These are phyloP conservation scores for Caenorhabditis uteleia DNA, from an alignment of 2,888 invertebrate species.

Conservation along the genomic window DNA sequence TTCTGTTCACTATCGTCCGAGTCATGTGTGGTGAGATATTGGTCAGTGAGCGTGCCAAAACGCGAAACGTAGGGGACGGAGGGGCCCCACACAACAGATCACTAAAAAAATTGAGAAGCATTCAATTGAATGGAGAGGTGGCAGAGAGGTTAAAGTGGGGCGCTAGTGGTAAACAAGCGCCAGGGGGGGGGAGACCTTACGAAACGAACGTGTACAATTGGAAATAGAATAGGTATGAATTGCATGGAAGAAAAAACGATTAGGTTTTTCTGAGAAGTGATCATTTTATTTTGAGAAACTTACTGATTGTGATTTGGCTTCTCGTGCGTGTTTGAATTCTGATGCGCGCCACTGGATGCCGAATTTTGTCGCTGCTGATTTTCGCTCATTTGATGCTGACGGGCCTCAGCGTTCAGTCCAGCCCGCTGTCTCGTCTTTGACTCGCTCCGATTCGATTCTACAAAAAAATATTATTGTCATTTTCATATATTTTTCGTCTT, in stretches of 20 bases:
- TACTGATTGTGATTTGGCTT: conserved; percentile 45
- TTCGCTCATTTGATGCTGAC: conserved; percentile 37
- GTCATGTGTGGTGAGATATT: too few relatives aligned
- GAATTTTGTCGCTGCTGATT: conserved; percentile 27
- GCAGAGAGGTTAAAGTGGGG: conserved; percentile 37
- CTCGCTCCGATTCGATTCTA: conserved; percentile 38
- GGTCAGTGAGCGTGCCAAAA: too few relatives aligned
- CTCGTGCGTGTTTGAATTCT: conserved; percentile 26
- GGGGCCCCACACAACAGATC: too few relatives aligned
- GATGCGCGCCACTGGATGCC: conserved; percentile 5
- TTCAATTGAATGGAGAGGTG: conserved; percentile 9
- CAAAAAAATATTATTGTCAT: too few relatives aligned
- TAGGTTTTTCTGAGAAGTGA: background rate
- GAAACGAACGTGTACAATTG: background rate
- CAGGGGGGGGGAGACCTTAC: background rate
- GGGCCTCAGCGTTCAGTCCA: conserved; percentile 24
- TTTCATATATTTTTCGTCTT: background rate
- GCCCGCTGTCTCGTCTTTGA: conserved; percentile 18
- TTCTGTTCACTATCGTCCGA: too few relatives aligned
- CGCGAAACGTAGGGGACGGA: too few relatives aligned
- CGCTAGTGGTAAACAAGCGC: conserved; percentile 36
- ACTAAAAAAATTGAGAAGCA: too few relatives aligned
- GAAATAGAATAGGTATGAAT: background rate
- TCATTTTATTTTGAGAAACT: conserved; percentile 14
- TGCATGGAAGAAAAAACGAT: background rate